These are phyloP conservation scores for Agrypnia vestita DNA, from an alignment of 1,140 invertebrate genomes.

Conservation along the genomic window DNA sequence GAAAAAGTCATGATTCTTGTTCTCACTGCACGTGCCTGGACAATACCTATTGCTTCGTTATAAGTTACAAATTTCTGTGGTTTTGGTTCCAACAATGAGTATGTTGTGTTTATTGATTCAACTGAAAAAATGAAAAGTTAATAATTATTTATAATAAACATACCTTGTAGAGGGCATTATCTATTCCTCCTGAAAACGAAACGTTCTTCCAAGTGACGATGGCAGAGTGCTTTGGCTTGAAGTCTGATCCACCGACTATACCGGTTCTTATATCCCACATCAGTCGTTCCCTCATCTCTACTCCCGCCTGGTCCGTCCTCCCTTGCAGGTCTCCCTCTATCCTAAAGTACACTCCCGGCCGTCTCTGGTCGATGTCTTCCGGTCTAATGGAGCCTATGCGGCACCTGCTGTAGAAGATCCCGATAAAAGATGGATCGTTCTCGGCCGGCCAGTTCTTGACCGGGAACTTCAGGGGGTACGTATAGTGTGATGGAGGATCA, in stretches of 20 bases:
- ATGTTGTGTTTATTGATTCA: no score
- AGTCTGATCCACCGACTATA: slow-evolving; percentile 92
- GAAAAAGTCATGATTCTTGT: no score
- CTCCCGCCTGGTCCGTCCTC: slow-evolving; percentile 87
- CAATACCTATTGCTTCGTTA: no score
- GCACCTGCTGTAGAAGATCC: slow-evolving; percentile 92
- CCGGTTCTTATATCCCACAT: slow-evolving; percentile 93
- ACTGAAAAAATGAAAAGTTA: no score
- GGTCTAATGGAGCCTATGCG: slow-evolving; percentile 80
- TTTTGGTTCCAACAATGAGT: no score
- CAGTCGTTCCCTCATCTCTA: slow-evolving; percentile 88
- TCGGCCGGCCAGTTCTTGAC: slow-evolving; percentile 87
- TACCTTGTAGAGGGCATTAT: slow-evolving; percentile 84
- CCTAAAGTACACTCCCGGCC: slow-evolving; percentile 86
- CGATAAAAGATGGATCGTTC: slow-evolving; percentile 94
- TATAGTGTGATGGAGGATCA: slow-evolving; percentile 88
- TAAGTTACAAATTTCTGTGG: no score
- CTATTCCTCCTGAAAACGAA: slow-evolving; percentile 91
- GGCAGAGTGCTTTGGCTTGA: slow-evolving; percentile 90
- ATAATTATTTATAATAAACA: slow-evolving; percentile 56
- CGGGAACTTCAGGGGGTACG: slow-evolving; percentile 89
- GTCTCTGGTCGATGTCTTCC: slow-evolving; percentile 77
- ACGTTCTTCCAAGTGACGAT: slow-evolving; percentile 97
- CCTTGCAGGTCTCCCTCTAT: slow-evolving; percentile 72
- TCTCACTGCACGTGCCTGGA: no score